Percentiles rank a stretch among this genome's conserved stretches.
phyloP scores from a whole-genome alignment of 2,797 vertebrate genomes.

The Argyrosomus regius region DNA sequence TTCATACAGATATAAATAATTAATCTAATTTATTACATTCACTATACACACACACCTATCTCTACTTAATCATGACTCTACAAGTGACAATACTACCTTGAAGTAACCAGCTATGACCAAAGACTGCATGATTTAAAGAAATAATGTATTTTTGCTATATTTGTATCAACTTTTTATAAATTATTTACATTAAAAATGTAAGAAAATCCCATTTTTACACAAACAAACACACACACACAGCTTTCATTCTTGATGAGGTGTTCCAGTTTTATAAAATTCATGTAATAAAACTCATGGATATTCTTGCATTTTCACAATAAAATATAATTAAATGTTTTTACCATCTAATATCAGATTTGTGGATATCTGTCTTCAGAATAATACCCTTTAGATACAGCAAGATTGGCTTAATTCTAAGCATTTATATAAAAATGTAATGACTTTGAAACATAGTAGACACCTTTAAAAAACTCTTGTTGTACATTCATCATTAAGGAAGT shows the following conservation, averaged over 20 bases:
- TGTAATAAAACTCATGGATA: constrained; percentile 12
- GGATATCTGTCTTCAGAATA: not conserved
- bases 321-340: constrained; percentile 8
- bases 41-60: too few species aligned
- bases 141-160: not conserved
- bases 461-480: not conserved
- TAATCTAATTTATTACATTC: not conserved
- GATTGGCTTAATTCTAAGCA: not conserved
- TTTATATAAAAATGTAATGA: not conserved
- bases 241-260: constrained; percentile 12
- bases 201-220: not conserved
- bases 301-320: constrained; percentile 3
- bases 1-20: not conserved
- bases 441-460: not conserved
- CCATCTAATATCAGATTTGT: not conserved
- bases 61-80: not conserved
- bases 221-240: not conserved
- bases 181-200: too few species aligned
- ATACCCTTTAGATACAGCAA: not conserved
- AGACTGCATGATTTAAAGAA: not conserved
- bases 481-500: not conserved
- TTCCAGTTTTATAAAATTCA: not conserved
- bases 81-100: not conserved
- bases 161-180: not conserved
- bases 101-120: not conserved